Evolutionary conservation across 1,140 invertebrate genomes (phyloP), one percentile per base, ranked within the genome.

Genomic region (Oryzaephilus surinamensis): DNA sequence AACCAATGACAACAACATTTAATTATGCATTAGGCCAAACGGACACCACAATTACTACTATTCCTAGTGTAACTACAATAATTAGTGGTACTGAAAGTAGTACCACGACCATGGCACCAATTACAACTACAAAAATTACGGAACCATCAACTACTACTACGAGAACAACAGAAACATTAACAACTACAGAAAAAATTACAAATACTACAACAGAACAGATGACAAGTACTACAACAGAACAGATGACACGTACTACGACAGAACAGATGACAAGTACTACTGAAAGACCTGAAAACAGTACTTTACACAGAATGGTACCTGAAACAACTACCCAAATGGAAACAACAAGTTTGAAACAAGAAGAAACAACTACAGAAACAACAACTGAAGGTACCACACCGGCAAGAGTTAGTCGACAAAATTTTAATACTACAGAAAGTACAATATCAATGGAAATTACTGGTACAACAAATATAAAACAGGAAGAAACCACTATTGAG

Each of bases 141-240:
- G 20, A 19, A 32, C n/a, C 13, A 32, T 19, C 28, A 8, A 31
- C n/a, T 31, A 7, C 36, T 11, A 32, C 8, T 12, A n/a, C 38
- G 19, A 3, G 21, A 32, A 34, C 24, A 26, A 32, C 32, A 37
- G 27, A 38, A 18, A 26, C 39, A 36, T 51, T 41, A 14, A 50
- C 56, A 16, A 58, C 50, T 18, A 38, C 40, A 6, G 43, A 52
- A 12, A 53, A 43, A 11, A 50, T 48, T 15, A 41, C 48, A 3
- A 43, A 46, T 30, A 38, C 45, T 1, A 11, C 32, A 31, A 8
- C 26, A 17, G 20, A 21, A 30, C 41, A 29, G 14, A 37, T 32
- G 20, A 28, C 39, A 32, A 40, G 44, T 10, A 44, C 45, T 13
- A 46, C 54, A 21, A 28, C 30, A 41, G 45, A 48, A 7, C 45